phyloP scores from a whole-genome alignment of 2,888 invertebrate species.

The Laspeyria flexula region DNA sequence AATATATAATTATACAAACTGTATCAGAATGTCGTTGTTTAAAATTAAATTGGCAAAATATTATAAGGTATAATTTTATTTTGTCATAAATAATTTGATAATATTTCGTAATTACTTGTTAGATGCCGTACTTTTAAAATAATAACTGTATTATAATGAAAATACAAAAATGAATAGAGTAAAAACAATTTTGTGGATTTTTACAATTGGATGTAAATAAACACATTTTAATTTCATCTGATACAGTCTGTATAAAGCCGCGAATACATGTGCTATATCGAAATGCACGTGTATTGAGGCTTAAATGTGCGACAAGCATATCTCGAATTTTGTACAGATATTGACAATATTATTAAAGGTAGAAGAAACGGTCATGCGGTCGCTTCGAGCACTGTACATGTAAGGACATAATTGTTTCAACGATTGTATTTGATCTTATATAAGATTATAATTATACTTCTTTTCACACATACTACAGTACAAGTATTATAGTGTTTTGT shows the following conservation, averaged over 20 bases:
- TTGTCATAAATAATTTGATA: no score
- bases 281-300: not conserved
- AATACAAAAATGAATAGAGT: no score
- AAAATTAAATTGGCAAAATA: no score
- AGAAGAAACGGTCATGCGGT: constrained; percentile 36
- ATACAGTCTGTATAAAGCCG: not conserved
- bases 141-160: no score
- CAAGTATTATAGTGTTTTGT: constrained; percentile 54
- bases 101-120: no score
- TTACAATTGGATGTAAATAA: no score
- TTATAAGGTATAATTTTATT: no score
- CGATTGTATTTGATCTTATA: constrained; percentile 49
- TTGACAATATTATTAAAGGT: constrained; percentile 16
- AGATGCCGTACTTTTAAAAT: no score
- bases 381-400: constrained; percentile 49
- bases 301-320: constrained; percentile 2
- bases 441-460: constrained; percentile 47
- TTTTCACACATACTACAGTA: constrained; percentile 56
- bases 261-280: not conserved
- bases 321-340: constrained; percentile 34
- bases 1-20: not conserved
- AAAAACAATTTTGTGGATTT: no score
- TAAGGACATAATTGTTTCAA: constrained; percentile 55
- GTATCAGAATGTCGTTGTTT: not conserved
- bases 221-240: no score